Evolutionary conservation across 2,797 vertebrate species (phyloP).

Genomic region (Denticeps clupeoides): DNA sequence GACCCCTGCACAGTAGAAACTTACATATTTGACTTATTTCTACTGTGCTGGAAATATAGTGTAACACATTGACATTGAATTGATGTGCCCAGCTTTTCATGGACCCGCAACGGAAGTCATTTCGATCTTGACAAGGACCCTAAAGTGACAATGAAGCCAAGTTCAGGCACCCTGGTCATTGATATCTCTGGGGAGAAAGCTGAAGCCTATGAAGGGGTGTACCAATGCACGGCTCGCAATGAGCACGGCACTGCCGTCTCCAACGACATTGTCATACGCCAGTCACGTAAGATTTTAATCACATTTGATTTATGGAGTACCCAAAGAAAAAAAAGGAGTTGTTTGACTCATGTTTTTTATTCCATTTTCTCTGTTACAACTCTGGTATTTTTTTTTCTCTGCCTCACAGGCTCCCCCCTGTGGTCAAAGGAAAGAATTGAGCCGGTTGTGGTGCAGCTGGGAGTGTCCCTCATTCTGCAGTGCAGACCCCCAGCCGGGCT

Average conservation of each 20-base stretch:
- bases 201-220: conserved; percentile 85
- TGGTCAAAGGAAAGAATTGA: conserved; percentile 94
- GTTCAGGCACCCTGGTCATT: conserved; percentile 81
- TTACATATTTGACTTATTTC: no score
- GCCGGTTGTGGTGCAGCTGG: conserved; percentile 68
- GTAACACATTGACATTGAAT: no score
- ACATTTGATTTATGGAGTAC: neutral
- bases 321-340: no score
- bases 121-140: conserved; percentile 88
- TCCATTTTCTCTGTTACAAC: neutral
- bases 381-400: conserved; percentile 5
- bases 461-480: conserved; percentile 74
- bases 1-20: no score
- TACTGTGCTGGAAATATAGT: neutral
- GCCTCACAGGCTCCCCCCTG: conserved; percentile 80
- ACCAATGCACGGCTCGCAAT: conserved; percentile 87
- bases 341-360: neutral
- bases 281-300: conserved; percentile 89
- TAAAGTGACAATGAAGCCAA: conserved; percentile 75
- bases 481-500: conserved; percentile 85
- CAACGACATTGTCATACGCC: conserved; percentile 81
- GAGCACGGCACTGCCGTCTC: conserved; percentile 83
- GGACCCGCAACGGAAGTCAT: conserved; percentile 90
- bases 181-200: conserved; percentile 85
- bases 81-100: conserved; percentile 70